Percentiles rank a stretch among this genome's conserved stretches.
Evolutionary conservation across 1,140 invertebrate genomes (phyloP).

Genomic region (Sarcophaga peregrina): DNA sequence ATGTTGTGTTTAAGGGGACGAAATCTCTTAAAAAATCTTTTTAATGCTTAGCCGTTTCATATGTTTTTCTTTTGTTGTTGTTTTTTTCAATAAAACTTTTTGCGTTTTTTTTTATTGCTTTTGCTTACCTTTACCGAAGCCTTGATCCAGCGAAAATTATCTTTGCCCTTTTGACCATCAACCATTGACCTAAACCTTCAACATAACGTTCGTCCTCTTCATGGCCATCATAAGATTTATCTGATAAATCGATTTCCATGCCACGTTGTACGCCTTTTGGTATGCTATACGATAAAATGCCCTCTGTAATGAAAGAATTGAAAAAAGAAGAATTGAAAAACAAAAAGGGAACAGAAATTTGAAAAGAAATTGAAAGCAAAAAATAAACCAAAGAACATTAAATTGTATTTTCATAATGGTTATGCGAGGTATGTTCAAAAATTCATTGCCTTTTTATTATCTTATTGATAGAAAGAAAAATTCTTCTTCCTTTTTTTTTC

Average conservation of each 20-base stretch:
- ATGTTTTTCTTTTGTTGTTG: neutral
- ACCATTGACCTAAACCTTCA: slow-evolving; percentile 90
- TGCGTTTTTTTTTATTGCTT: slow-evolving; percentile 2
- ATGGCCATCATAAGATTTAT: slow-evolving; percentile 92
- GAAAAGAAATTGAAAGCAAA: neutral
- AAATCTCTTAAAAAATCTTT: neutral
- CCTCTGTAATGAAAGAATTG: slow-evolving; percentile 75
- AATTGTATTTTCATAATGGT: no score
- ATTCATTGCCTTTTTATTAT: no score
- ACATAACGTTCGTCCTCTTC: slow-evolving; percentile 77
- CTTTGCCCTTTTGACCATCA: slow-evolving; percentile 84
- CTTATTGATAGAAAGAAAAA: no score
- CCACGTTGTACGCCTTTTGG: slow-evolving; percentile 86
- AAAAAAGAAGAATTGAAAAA: neutral
- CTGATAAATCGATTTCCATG: slow-evolving; percentile 85
- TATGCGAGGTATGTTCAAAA: no score
- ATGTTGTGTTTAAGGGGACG: neutral
- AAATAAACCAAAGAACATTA: no score
- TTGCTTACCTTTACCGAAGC: slow-evolving; percentile 76
- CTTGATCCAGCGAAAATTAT: slow-evolving; percentile 84
- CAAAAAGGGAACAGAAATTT: neutral
- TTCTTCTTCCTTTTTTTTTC: no score
- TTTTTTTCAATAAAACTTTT: neutral
- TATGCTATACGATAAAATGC: slow-evolving; percentile 84
- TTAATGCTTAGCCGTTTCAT: no score